Base-by-base conservation (phyloP, 2,888 invertebrate species). In the Allolobophora icterica region DNA sequence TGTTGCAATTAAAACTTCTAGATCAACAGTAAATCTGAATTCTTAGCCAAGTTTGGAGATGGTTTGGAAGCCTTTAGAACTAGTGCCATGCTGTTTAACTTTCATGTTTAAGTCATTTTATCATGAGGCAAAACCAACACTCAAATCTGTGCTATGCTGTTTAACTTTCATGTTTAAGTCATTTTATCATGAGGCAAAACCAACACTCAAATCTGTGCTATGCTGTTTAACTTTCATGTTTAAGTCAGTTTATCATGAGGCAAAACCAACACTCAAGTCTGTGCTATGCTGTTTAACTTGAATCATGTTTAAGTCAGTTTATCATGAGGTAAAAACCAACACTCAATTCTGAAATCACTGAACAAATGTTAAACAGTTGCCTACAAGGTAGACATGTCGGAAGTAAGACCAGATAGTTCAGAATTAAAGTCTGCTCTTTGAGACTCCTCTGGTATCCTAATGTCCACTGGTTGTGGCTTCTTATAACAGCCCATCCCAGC, bases 401-500 rank as follows among this genome's bases (percentile, higher is more conserved):
- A 71, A 71, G 71, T 71, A 11, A 71, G 6, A 71, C 71, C 71
- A 71, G 71, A 30, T 2, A 71, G n/a, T 71, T 71, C 71, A 71
- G 71, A 71, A 71, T 30, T 30, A 71, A 71, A 71, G 71, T 71
- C 71, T 11, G n/a, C 13, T 71, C n/a, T 30, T n/a, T 71, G 30
- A 17, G 71, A 30, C 8, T 71, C 71, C n/a, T 71, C n/a, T 71
- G 71, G 71, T 71, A 71, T 71, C 71, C 30, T 71, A 71, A 71
- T 71, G 71, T 71, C 71, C 1, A 71, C 71, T 89, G 94, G 30
- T 94, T 11, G 71, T 30, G 98, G 97, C 91, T 96, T 95, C 93
- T 97, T 96, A 95, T 97, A 99, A 93, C 96, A 98, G 21, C 96
- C 96, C 93, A 97, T 96, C 0, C 99, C 98, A 30, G 98, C 98